A percentile compares a stretch with the other conserved stretches of the same genome.
Conservation (phyloP, 2,113 vertebrate species). For the Tetrax tetrax region DNA sequence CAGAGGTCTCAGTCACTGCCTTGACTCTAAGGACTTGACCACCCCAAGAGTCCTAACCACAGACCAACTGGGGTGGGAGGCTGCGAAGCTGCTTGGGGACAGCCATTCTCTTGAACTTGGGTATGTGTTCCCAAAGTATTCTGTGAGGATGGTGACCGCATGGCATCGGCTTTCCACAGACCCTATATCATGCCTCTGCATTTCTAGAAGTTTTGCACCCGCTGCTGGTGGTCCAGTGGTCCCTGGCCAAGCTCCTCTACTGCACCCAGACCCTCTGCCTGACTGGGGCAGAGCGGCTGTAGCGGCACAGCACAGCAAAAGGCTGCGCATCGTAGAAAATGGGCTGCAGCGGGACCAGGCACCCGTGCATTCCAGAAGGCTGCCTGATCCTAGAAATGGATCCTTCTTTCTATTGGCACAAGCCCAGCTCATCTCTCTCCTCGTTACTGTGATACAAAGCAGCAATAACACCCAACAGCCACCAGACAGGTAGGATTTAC, state of each 20-base stretch:
- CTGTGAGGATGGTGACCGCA: not conserved
- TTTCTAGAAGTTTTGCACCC: not conserved
- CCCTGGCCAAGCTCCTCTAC: not conserved
- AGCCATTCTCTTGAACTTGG: not conserved
- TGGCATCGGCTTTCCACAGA: not conserved
- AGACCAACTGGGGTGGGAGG: not conserved
- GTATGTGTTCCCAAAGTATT: not conserved
- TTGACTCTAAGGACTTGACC: not conserved
- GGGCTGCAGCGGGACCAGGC: not conserved
- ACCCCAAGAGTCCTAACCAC: not conserved
- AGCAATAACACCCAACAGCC: not conserved
- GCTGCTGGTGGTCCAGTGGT: not conserved
- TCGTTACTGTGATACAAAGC: not conserved
- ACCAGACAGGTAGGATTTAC: not conserved
- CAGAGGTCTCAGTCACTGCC: not conserved
- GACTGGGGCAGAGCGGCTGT: not conserved
- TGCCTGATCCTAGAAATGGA: not conserved
- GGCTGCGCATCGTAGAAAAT: rapidly evolving
- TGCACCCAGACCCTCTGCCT: not conserved
- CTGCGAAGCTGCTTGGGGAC: rapidly evolving
- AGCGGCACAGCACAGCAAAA: not conserved
- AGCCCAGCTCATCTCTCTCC: not conserved
- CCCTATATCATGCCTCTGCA: rapidly evolving
- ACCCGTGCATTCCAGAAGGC: not conserved
- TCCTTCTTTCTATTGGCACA: not conserved